These are phyloP conservation scores for Arizona elegans DNA, from an alignment of 2,113 vertebrate species.

Conservation along the genomic window DNA sequence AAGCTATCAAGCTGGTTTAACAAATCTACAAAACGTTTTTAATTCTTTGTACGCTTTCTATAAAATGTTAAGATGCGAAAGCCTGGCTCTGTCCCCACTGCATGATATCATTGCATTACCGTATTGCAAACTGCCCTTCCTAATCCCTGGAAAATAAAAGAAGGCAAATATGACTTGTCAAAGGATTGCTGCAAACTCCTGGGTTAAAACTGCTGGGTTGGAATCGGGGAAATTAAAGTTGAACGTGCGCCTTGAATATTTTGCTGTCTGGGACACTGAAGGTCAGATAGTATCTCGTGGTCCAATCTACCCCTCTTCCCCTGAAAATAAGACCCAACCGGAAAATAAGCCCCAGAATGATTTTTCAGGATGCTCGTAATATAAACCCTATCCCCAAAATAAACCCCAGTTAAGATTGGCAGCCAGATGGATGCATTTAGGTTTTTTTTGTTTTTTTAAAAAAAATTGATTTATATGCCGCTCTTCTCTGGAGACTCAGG, in stretches of 20 bases:
- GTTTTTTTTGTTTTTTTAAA: no score
- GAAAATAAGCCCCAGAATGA: no score
- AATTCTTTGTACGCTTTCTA: background rate
- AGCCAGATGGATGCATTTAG: no score
- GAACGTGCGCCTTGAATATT: background rate
- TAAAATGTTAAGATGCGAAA: background rate
- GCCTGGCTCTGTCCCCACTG: background rate
- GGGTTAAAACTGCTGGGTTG: background rate
- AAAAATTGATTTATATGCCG: no score
- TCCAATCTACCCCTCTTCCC: background rate
- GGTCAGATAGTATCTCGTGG: background rate
- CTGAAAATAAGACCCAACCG: no score
- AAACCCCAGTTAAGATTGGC: no score
- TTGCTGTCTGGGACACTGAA: background rate
- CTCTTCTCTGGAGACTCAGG: no score
- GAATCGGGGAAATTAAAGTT: background rate
- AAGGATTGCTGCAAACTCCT: background rate
- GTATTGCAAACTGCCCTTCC: background rate
- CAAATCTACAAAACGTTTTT: background rate
- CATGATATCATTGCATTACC: background rate
- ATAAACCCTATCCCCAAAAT: no score
- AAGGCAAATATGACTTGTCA: background rate
- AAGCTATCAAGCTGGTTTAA: background rate
- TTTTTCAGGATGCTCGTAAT: no score
- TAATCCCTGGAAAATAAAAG: background rate